Conservation (phyloP, 2,888 invertebrate species). For the Tetranychus truncatus region DNA sequence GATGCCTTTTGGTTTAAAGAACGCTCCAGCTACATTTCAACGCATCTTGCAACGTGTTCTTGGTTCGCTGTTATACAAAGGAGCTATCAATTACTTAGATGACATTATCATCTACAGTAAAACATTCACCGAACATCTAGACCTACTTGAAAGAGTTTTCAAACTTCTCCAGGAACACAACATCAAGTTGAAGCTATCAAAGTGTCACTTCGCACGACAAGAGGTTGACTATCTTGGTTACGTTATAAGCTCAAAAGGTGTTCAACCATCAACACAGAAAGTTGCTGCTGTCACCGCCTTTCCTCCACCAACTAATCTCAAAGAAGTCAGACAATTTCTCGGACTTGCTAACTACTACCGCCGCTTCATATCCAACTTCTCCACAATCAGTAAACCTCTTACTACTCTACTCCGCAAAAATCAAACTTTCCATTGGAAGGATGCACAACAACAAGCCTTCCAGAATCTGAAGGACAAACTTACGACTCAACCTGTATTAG, state of each 20-base stretch:
- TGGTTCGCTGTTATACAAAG: background rate
- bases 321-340: slow-evolving; percentile 11
- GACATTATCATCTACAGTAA: slow-evolving; percentile 13
- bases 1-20: slow-evolving; percentile 15
- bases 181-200: slow-evolving; percentile 11
- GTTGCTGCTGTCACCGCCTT: background rate
- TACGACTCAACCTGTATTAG: background rate
- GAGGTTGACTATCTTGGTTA: slow-evolving; percentile 14
- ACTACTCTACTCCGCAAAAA: slow-evolving; percentile 6
- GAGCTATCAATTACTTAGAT: no score
- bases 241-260: background rate
- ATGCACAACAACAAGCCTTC: slow-evolving; percentile 16
- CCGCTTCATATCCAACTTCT: slow-evolving; percentile 20
- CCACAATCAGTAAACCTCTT: slow-evolving; percentile 11
- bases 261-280: slow-evolving; percentile 10
- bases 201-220: slow-evolving; percentile 6
- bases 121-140: slow-evolving; percentile 6
- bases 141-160: background rate
- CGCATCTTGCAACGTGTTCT: slow-evolving; percentile 7
- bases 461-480: slow-evolving; percentile 13
- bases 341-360: slow-evolving; percentile 25
- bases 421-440: slow-evolving; percentile 11
- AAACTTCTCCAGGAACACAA: background rate
- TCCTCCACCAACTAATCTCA: slow-evolving; percentile 15
- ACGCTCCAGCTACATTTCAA: slow-evolving; percentile 6